Conservation (phyloP, 2,888 invertebrate species). For the Onthophagus sagittarius region DNA sequence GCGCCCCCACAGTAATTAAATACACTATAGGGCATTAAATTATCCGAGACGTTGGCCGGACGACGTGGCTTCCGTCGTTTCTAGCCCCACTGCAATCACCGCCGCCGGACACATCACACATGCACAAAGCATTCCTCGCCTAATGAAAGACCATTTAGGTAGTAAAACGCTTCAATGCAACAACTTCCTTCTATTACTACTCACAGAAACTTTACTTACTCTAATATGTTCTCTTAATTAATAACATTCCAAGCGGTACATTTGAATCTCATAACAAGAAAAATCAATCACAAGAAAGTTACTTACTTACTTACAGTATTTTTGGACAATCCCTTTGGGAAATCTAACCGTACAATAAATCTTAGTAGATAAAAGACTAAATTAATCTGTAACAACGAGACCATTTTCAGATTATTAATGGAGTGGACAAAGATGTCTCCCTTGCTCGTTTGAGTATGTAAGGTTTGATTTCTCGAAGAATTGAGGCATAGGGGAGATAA, state of each 20-base stretch:
- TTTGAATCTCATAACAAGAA: too few species aligned
- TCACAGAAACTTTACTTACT: neutral
- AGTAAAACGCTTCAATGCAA: constrained; percentile 42
- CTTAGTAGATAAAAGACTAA: too few species aligned
- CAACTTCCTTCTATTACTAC: neutral
- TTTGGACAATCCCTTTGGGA: too few species aligned
- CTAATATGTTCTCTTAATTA: neutral
- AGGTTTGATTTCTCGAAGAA: too few species aligned
- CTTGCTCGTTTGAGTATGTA: too few species aligned
- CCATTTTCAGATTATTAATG: too few species aligned
- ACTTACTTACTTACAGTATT: too few species aligned
- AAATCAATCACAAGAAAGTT: too few species aligned
- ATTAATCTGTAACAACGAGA: too few species aligned
- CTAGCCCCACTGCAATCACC: constrained; percentile 40
- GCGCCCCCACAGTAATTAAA: constrained; percentile 46
- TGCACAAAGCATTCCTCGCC: constrained; percentile 50
- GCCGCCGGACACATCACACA: constrained; percentile 47
- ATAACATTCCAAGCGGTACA: neutral
- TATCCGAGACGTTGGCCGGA: constrained; percentile 36
- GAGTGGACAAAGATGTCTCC: too few species aligned
- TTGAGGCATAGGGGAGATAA: too few species aligned
- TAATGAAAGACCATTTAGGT: constrained; percentile 50
- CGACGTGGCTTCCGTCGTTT: neutral
- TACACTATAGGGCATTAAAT: constrained; percentile 49
- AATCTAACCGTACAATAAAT: too few species aligned